Evolutionary conservation across 2,113 vertebrate genomes (phyloP).

Genomic region (Grus americana): DNA sequence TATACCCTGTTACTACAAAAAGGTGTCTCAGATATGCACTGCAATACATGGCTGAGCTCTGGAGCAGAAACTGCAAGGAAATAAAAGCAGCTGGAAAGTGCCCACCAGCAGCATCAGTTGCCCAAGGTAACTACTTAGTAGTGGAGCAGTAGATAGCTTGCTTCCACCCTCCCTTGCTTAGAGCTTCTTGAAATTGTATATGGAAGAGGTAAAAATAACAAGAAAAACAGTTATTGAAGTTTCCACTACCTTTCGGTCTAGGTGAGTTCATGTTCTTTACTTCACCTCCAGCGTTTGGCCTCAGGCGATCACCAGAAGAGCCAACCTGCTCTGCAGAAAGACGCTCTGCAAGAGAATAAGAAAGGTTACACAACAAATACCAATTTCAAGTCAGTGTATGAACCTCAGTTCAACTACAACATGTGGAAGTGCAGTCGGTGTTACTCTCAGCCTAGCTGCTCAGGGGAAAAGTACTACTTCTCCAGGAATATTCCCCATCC

Average conservation of each 20-base stretch:
- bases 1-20: not conserved
- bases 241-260: not conserved
- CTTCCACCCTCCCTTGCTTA: not conserved
- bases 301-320: not conserved
- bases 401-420: not conserved
- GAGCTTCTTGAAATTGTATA: not conserved
- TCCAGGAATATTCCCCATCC: conserved; percentile 67
- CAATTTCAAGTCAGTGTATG: not conserved
- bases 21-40: not conserved
- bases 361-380: not conserved
- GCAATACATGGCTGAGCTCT: not conserved
- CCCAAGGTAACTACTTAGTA: not conserved
- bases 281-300: conserved; percentile 2
- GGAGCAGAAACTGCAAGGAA: not conserved
- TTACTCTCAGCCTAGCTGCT: not conserved
- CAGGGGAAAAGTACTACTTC: not conserved
- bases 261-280: not conserved
- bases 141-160: not conserved
- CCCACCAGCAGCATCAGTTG: too few relatives aligned
- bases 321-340: not conserved
- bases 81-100: not conserved
- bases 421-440: rapidly evolving
- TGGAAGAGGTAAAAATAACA: not conserved
- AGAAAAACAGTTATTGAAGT: not conserved
- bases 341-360: not conserved